Evolutionary conservation across 2,797 vertebrate genomes (phyloP), one percentile per base, ranked within the genome.

Genomic region (Rhadinocentrus ornatus): DNA sequence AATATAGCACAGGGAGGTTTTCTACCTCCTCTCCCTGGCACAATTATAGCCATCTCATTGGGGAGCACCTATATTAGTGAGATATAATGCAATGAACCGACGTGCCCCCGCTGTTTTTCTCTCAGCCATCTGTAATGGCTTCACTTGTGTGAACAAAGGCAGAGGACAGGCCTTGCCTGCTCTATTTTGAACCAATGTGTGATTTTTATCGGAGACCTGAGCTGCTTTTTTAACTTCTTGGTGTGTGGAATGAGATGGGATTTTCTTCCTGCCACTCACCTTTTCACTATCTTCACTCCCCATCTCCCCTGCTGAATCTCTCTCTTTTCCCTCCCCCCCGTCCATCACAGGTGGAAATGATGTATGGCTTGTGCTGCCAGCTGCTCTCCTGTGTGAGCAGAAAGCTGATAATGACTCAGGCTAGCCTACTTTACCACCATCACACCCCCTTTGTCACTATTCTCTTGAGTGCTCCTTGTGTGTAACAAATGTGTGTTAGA

Each of bases 381-480:
- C 77, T 76, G 69, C 68, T 83, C 81, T 83, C 78, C 83, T 44
- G 35, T 82, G 87, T 80, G 85, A 90, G 75, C 72, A 66, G 77
- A 83, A 86, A 88, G 85, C 80, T 86, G 89, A 90, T 91, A 90
- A 90, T 90, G 88, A 92, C 86, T 87, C 55, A 62, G 76, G 80
- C 63, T 81, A 69, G 69, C 78, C 82, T 76, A 64, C 74, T 77
- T 84, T 69, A 63, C 78, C 59, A 12, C 53, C 80, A 80, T 82
- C 78, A 75, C 81, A 75, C 70, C 78, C 81, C 68, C 35, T 80
- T 77, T 86, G 79, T 79, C 83, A 69, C 55, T 73, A 71, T 77
- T 69, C 66, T 80, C 35, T 31, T 44, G 76, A 75, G 74, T 1
- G 0, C 61, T 87, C 68, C 78, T 50, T 63, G 57, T 53, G 73